Conservation (phyloP, 1,140 invertebrate genomes). For the Notospermus geniculatus region DNA sequence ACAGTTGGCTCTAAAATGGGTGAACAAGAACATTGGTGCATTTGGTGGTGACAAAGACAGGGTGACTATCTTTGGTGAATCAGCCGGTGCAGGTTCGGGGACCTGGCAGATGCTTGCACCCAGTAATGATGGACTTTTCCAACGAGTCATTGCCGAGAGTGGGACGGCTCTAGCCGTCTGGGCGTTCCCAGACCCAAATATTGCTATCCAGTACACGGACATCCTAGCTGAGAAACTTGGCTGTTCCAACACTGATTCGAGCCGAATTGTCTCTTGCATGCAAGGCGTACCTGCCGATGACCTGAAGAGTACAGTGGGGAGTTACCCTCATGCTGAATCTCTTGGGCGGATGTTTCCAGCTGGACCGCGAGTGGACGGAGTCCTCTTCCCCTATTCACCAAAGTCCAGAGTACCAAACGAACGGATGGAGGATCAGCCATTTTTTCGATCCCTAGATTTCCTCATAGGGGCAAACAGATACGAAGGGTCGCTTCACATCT, state of each 20-base stretch:
- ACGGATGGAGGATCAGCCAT: no score
- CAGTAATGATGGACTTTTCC: constrained; percentile 39
- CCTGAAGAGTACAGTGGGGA: background rate
- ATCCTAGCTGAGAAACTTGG: background rate
- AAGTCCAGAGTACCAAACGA: no score
- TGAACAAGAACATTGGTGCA: constrained; percentile 47
- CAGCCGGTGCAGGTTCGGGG: constrained; percentile 22
- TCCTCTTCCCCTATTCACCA: no score
- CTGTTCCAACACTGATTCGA: background rate
- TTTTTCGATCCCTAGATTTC: no score
- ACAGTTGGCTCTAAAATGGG: constrained; percentile 53
- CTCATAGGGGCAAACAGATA: no score
- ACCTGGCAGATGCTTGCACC: constrained; percentile 21
- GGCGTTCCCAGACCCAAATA: background rate
- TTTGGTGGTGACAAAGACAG: constrained; percentile 35
- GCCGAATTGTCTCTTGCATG: background rate
- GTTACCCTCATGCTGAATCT: no score
- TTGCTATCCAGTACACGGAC: background rate
- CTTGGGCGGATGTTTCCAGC: no score
- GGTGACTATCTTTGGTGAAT: constrained; percentile 36
- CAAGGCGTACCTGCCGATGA: background rate
- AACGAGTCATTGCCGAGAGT: constrained; percentile 27
- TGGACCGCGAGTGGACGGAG: no score
- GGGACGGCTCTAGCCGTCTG: constrained; percentile 12
- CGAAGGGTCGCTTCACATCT: no score